Conservation (phyloP, 2,797 vertebrate species). For the Steatocranus sp. region DNA sequence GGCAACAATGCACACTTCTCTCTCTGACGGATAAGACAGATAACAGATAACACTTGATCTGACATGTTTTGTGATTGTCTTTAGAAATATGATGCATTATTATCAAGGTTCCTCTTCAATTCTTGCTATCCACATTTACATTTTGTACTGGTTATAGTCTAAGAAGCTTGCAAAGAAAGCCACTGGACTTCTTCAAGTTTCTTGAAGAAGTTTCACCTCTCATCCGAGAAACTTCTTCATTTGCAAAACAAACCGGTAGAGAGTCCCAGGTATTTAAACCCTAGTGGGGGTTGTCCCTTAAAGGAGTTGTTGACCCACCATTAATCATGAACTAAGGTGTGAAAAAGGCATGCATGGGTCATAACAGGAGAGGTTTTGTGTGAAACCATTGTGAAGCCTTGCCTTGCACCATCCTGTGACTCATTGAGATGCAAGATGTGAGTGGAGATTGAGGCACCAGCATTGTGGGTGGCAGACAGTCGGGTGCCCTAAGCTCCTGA, state of each 20-base stretch:
- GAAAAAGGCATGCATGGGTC: neutral
- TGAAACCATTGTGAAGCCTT: neutral
- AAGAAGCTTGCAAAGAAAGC: neutral
- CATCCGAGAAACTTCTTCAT: rapidly evolving
- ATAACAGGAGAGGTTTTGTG: neutral
- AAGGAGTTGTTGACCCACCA: neutral
- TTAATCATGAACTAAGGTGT: neutral
- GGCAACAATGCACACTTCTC: neutral
- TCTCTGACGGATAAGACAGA: neutral
- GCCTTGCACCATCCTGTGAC: neutral
- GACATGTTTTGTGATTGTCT: neutral
- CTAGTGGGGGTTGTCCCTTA: neutral
- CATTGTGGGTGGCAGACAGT: neutral
- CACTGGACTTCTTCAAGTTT: neutral
- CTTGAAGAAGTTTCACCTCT: neutral
- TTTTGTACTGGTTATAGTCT: neutral
- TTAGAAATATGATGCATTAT: rapidly evolving
- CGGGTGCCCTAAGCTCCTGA: neutral
- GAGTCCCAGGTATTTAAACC: neutral
- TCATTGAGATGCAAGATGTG: neutral
- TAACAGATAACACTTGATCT: neutral
- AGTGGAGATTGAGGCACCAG: neutral
- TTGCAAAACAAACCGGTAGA: neutral
- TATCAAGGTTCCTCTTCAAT: neutral
- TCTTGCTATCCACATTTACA: neutral